Percentiles rank a stretch among this genome's conserved stretches.
phyloP scores from a whole-genome alignment of 2,113 vertebrate species.

The Cyphomyrus discorhynchus region DNA sequence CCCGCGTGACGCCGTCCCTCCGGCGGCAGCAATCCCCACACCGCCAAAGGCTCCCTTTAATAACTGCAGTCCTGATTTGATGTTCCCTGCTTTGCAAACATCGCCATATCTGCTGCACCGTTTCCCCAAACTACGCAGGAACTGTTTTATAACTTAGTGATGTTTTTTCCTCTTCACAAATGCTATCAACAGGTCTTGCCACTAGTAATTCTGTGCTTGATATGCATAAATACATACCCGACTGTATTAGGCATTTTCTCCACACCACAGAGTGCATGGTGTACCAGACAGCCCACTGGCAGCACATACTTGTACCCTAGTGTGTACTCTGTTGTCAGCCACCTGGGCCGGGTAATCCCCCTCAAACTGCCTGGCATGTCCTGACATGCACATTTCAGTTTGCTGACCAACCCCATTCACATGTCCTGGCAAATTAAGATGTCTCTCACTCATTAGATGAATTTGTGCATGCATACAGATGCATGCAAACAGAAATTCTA shows the following conservation, averaged over 20 bases:
- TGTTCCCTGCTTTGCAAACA: background rate
- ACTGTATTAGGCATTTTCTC: background rate
- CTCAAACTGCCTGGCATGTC: background rate
- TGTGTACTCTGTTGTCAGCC: background rate
- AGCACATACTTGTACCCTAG: background rate
- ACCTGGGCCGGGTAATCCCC: background rate
- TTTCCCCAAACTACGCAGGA: background rate
- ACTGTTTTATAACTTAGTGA: background rate
- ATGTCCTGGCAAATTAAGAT: background rate
- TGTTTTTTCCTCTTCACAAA: background rate
- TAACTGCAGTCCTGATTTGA: constrained; percentile 10
- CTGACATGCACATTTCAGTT: background rate
- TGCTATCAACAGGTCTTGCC: background rate
- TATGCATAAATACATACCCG: background rate
- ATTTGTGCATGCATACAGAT: background rate
- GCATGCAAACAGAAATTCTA: background rate
- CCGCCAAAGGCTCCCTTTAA: background rate
- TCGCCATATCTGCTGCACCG: constrained; percentile 49
- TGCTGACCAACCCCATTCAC: background rate
- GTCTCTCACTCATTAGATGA: background rate
- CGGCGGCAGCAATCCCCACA: background rate
- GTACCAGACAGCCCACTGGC: background rate
- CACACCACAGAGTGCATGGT: background rate
- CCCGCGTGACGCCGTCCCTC: background rate
- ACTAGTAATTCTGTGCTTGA: background rate